These are phyloP conservation scores for Anarhynchus alexandrinus DNA, from an alignment of 2,113 vertebrate species.

Conservation along the genomic window DNA sequence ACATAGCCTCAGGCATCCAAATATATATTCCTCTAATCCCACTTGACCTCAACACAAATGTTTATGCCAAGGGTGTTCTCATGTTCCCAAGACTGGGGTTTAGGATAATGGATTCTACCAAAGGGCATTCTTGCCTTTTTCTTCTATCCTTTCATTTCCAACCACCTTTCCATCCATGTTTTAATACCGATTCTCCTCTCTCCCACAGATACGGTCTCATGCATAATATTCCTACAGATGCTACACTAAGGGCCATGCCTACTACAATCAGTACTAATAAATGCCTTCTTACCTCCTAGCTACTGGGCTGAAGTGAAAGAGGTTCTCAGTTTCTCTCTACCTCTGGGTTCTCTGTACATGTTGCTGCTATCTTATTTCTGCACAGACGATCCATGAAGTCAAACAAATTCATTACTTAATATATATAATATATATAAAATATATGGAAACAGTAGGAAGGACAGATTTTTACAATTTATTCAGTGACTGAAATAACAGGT, in stretches of 20 bases:
- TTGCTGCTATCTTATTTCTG: neutral
- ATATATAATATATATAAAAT: neutral
- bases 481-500: neutral
- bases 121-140: slow-evolving; percentile 59
- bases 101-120: slow-evolving; percentile 67
- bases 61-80: slow-evolving; percentile 66
- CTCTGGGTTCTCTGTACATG: neutral
- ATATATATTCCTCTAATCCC: slow-evolving; percentile 67
- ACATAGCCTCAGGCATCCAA: slow-evolving; percentile 46
- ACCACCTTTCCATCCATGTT: neutral
- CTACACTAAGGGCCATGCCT: neutral
- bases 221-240: slow-evolving; percentile 31
- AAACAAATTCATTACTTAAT: neutral
- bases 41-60: slow-evolving; percentile 67
- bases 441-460: neutral
- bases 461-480: neutral
- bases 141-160: slow-evolving; percentile 37
- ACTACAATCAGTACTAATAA: neutral
- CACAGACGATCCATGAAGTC: neutral
- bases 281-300: neutral
- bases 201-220: neutral
- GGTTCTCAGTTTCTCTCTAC: neutral
- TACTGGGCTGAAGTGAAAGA: neutral
- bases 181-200: slow-evolving; percentile 27
- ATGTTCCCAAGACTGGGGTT: slow-evolving; percentile 56